Conservation (phyloP, 2,888 invertebrate genomes). For the Timema podura region DNA sequence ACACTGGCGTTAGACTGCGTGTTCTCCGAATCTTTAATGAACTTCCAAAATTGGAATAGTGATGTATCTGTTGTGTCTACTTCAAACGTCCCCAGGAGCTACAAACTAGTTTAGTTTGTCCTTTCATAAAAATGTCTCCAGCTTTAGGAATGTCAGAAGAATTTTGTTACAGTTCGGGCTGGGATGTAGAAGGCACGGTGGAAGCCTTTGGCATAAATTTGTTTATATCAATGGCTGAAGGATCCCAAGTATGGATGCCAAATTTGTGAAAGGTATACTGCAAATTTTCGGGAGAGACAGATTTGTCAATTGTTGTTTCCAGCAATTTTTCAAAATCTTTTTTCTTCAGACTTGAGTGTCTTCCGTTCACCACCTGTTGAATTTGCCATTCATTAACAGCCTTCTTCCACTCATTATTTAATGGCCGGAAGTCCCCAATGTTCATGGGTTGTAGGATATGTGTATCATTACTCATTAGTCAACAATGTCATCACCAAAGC, state of each 20-base stretch:
- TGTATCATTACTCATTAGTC: slow-evolving; percentile 41
- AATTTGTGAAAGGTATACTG: not conserved
- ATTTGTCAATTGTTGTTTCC: not conserved
- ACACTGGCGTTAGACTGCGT: no score
- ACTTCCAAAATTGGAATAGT: not conserved
- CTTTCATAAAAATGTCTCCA: not conserved
- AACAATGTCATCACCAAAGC: slow-evolving; percentile 40
- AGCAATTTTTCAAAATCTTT: slow-evolving; percentile 36
- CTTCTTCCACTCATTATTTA: slow-evolving; percentile 40
- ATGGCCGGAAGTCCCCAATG: slow-evolving; percentile 41
- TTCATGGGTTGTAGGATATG: slow-evolving; percentile 44
- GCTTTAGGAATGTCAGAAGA: not conserved
- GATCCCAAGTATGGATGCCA: slow-evolving; percentile 4
- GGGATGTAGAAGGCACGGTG: not conserved
- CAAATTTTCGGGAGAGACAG: not conserved
- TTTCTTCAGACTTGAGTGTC: slow-evolving; percentile 32
- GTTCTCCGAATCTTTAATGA: no score
- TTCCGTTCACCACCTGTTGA: slow-evolving; percentile 30
- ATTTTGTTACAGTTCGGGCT: not conserved
- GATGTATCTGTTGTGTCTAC: not conserved
- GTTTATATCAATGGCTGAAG: not conserved
- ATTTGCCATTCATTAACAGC: slow-evolving; percentile 36
- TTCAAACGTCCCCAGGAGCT: not conserved
- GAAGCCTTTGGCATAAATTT: not conserved
- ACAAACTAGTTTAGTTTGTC: not conserved